Base-by-base conservation (phyloP, 2,888 invertebrate species). In the Xestia rhomboidea region DNA sequence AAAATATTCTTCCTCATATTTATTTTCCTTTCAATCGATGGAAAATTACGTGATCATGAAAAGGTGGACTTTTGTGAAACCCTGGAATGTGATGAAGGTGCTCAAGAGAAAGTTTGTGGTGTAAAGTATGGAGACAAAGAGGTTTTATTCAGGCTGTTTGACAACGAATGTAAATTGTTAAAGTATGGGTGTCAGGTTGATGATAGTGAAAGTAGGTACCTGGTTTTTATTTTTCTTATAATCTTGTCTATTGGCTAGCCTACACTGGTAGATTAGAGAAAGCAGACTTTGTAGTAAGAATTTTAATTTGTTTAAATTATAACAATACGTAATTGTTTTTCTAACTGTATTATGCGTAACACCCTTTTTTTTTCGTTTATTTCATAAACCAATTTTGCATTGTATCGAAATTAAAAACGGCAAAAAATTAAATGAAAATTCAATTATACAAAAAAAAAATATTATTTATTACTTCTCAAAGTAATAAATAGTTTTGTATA, bases 151-250 rank as follows among this genome's bases (percentile, higher is more conserved):
- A 94, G 89, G 77, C 21, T 91, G n/a, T 96, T 96, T 85, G 85
- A 91, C 38, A 94, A 91, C 71, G 94, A 94, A 85, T 96, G 96
- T 81, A 88, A 91, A 15, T 83, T 96, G 54, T 69, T 94, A 41
- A 90, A 91, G 69, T 93, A 91, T 83, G 95, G 94, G 0, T 96
- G 96, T 80, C 76, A 81, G 38, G 93, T 92, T 18, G 85, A 88
- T 3, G 88, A 90, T 10, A 81, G 86, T 5, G 76, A 91, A 77
- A 92, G 95, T 95, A 88, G 68, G 80, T 77, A 44, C 0, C 41
- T 8, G 3, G 18, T 18, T 0, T 46, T 6, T 46, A 0, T 38
- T 51, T 38, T 76, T 30, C 4, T 30, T 51, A 4, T 34, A 18
- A 30, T 44, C 1, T 5, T 30, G 30, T 60, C 30, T 21, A 6